These are phyloP conservation scores for Gallinago stenura DNA, from an alignment of 2,797 vertebrate genomes.

Conservation along the genomic window DNA sequence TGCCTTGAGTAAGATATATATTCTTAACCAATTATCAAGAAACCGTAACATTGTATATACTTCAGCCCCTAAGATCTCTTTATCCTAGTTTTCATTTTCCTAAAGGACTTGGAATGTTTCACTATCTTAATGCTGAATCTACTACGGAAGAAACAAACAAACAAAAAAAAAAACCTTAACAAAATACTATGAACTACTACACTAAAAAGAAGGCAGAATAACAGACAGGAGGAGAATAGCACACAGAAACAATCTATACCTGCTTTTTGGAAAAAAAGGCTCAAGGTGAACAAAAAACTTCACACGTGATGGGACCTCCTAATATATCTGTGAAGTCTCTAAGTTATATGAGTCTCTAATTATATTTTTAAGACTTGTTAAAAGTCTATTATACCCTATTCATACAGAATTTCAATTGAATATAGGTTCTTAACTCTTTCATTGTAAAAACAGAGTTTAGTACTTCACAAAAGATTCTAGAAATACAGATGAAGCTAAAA, in stretches of 20 bases:
- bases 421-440: neutral
- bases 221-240: neutral
- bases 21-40: neutral
- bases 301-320: neutral
- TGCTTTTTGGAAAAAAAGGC: neutral
- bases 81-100: neutral
- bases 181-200: neutral
- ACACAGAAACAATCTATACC: neutral
- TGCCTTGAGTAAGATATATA: neutral
- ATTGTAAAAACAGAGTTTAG: neutral
- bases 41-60: fast-evolving
- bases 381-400: neutral
- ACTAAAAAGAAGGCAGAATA: neutral
- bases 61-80: neutral
- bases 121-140: neutral
- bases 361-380: no score
- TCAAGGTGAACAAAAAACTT: neutral
- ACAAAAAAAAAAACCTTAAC: neutral
- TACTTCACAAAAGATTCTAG: neutral
- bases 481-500: neutral
- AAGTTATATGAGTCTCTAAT: neutral
- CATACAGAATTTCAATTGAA: neutral
- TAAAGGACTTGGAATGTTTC: neutral
- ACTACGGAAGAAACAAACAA: neutral
- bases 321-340: neutral